A percentile compares a stretch with the other conserved stretches of the same genome.
These are phyloP conservation scores for Tethya wilhelma DNA, from an alignment of 37 sponge, comb jelly and placozoan genomes.

Conservation along the genomic window DNA sequence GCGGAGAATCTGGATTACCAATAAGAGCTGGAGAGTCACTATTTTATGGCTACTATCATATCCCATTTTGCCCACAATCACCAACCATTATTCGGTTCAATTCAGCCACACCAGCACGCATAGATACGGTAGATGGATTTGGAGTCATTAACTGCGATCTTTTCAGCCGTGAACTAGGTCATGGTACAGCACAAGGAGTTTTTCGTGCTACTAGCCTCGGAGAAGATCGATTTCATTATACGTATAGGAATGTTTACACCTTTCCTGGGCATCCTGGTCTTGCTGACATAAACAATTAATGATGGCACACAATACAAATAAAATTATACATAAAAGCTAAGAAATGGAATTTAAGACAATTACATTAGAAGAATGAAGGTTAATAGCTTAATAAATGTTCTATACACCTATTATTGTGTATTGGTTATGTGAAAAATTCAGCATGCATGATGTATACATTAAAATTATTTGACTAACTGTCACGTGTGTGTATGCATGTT, in stretches of 20 bases:
- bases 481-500: too few relatives aligned
- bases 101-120: background rate
- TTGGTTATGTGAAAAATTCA: too few relatives aligned
- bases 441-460: too few relatives aligned
- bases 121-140: background rate
- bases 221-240: background rate
- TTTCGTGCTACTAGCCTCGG: background rate
- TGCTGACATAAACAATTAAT: too few relatives aligned
- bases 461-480: too few relatives aligned
- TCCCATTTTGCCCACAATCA: background rate
- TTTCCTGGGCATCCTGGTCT: conserved; percentile 40
- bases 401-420: too few relatives aligned
- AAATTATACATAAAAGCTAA: too few relatives aligned
- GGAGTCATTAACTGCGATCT: background rate
- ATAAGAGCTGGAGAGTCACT: background rate
- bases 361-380: too few relatives aligned
- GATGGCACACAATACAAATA: too few relatives aligned
- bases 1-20: background rate
- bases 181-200: background rate
- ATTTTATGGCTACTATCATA: background rate
- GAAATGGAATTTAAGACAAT: too few relatives aligned
- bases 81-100: background rate
- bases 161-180: background rate
- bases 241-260: background rate
- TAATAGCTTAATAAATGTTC: too few relatives aligned